A percentile compares a stretch with the other conserved stretches of the same genome.
Evolutionary conservation across 2,888 invertebrate species (phyloP).

Genomic region (Orchesella flavescens): DNA sequence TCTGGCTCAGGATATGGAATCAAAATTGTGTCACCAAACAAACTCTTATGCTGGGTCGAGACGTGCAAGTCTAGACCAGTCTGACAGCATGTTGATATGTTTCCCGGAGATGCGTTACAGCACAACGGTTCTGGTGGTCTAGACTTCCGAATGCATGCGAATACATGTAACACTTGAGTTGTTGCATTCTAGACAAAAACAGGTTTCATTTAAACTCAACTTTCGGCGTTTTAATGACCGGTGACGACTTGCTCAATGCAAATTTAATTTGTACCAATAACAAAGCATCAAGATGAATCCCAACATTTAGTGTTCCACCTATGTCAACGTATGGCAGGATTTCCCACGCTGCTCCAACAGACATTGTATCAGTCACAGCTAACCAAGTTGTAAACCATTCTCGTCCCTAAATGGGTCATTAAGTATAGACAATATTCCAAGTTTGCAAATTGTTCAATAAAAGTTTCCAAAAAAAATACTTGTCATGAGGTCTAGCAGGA

Average conservation of each 20-base stretch:
- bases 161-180: conserved; percentile 72
- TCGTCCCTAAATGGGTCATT: conserved; percentile 73
- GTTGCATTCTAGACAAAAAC: conserved; percentile 72
- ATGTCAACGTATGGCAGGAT: conserved; percentile 76
- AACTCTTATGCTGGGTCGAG: conserved; percentile 64
- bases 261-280: conserved; percentile 73
- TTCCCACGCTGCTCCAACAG: conserved; percentile 75
- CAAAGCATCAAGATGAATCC: conserved; percentile 74
- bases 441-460: too few relatives aligned
- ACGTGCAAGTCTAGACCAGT: conserved; percentile 70
- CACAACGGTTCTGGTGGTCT: conserved; percentile 69
- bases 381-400: conserved; percentile 76
- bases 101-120: conserved; percentile 54
- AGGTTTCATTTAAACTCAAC: background rate
- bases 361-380: conserved; percentile 74
- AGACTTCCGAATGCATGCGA: conserved; percentile 73
- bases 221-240: background rate
- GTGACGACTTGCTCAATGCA: conserved; percentile 1
- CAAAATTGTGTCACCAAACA: conserved; percentile 72
- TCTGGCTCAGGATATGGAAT: conserved; percentile 76
- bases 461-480: too few relatives aligned
- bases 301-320: conserved; percentile 76
- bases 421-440: too few relatives aligned
- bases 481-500: background rate
- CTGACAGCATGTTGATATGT: conserved; percentile 68